These are phyloP conservation scores for Drosophila insularis DNA, from an alignment of 1,140 invertebrate genomes.

Conservation along the genomic window DNA sequence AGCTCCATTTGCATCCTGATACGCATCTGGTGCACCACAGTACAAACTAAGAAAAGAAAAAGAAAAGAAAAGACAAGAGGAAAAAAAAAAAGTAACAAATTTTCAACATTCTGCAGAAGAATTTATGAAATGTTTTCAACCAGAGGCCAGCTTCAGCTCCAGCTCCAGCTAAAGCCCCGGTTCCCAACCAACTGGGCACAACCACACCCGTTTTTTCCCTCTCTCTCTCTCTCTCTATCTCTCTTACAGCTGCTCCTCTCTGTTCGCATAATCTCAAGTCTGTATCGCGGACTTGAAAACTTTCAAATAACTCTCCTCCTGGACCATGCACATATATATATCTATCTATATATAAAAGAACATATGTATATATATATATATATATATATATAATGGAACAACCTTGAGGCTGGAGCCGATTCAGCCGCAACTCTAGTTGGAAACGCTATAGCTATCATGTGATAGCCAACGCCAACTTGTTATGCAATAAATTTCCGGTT, in stretches of 20 bases:
- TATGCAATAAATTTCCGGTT: conserved; percentile 81
- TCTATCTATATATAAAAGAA: background rate
- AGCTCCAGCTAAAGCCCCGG: conserved; percentile 7
- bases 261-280: conserved; percentile 46
- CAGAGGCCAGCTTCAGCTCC: conserved; percentile 1
- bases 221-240: background rate
- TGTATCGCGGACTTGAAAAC: conserved; percentile 42
- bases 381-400: conserved; percentile 32
- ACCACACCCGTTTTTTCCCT: conserved; percentile 1
- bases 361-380: conserved; percentile 13
- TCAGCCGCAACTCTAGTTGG: background rate
- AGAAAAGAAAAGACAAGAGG: background rate
- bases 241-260: background rate
- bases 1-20: conserved; percentile 20
- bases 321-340: conserved; percentile 2
- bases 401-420: conserved; percentile 65
- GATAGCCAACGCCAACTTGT: conserved; percentile 70
- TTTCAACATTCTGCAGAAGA: conserved; percentile 51
- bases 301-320: conserved; percentile 55
- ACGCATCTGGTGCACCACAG: conserved; percentile 38
- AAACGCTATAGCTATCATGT: conserved; percentile 47
- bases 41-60: background rate
- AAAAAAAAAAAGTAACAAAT: conserved; percentile 21
- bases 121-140: conserved; percentile 68
- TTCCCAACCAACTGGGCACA: conserved; percentile 14